phyloP scores from a whole-genome alignment of 2,888 invertebrate species.

The Corythucha ciliata region DNA sequence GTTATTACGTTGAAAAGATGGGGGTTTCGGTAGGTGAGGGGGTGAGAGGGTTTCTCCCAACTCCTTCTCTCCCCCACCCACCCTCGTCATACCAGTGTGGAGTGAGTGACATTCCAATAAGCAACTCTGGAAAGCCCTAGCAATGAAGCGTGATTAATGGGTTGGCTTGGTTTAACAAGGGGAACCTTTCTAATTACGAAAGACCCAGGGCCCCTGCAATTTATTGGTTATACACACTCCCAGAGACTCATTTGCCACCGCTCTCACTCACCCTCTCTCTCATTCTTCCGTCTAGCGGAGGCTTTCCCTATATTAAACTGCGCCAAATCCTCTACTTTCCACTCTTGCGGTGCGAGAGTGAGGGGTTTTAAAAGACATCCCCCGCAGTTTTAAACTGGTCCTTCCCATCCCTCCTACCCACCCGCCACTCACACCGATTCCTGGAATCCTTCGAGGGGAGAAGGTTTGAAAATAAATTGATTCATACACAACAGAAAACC shows the following conservation, averaged over 20 bases:
- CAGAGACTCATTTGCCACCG: constrained; percentile 26
- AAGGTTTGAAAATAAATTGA: constrained; percentile 29
- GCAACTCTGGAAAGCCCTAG: constrained; percentile 31
- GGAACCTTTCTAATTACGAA: constrained; percentile 35
- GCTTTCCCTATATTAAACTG: constrained; percentile 19
- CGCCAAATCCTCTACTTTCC: constrained; percentile 24
- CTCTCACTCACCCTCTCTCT: constrained; percentile 12
- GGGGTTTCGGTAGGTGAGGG: constrained; percentile 1
- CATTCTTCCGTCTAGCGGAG: neutral
- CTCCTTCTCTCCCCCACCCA: no score
- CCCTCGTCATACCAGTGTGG: no score
- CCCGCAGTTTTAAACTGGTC: no score
- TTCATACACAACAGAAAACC: constrained; percentile 25
- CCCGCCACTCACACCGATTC: no score
- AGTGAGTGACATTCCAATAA: constrained; percentile 35
- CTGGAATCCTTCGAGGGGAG: constrained; percentile 12
- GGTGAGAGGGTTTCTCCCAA: constrained; percentile 10
- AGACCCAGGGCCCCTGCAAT: constrained; percentile 33
- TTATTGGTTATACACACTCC: constrained; percentile 33
- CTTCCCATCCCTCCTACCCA: no score
- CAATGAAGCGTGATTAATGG: constrained; percentile 34
- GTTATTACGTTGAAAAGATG: no score
- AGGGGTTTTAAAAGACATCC: no score
- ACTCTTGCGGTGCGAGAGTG: no score
- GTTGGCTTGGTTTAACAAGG: constrained; percentile 25